Evolutionary conservation across 2,797 vertebrate genomes (phyloP).

Genomic region (Sparidentex hasta): DNA sequence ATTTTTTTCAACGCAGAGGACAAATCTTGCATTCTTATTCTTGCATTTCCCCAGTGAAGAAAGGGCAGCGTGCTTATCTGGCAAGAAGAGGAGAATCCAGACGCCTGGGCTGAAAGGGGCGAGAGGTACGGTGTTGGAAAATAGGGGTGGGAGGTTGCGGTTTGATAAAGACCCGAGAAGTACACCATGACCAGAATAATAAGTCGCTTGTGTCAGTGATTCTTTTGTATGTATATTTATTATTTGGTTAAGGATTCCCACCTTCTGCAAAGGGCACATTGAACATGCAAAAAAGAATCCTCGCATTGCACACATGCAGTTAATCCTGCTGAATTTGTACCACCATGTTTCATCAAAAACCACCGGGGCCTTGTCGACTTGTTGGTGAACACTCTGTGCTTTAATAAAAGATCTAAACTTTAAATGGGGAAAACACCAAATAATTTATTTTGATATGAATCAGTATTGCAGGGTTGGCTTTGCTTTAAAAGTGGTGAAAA

Average conservation of each 20-base stretch:
- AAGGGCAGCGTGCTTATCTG: slow-evolving; percentile 80
- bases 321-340: background rate
- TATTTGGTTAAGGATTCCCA: slow-evolving; percentile 43
- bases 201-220: slow-evolving; percentile 60
- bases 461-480: background rate
- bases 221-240: slow-evolving; percentile 66
- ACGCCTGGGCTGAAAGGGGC: slow-evolving; percentile 56
- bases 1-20: slow-evolving; percentile 59
- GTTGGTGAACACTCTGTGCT: slow-evolving; percentile 3
- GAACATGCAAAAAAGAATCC: slow-evolving; percentile 44
- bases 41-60: slow-evolving; percentile 68
- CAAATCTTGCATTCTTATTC: slow-evolving; percentile 75
- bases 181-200: slow-evolving; percentile 64
- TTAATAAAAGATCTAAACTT: slow-evolving; percentile 8
- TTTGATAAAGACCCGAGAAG: slow-evolving; percentile 71
- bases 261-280: slow-evolving; percentile 55
- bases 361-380: background rate
- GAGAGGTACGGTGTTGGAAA: slow-evolving; percentile 62
- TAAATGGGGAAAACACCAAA: slow-evolving; percentile 4
- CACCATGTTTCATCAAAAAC: slow-evolving; percentile 12
- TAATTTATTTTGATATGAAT: slow-evolving; percentile 13
- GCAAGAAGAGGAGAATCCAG: slow-evolving; percentile 63
- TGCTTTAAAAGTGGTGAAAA: slow-evolving; percentile 11
- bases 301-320: slow-evolving; percentile 26
- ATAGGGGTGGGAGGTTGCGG: slow-evolving; percentile 64